Base-by-base conservation (phyloP, 2,797 vertebrate genomes). In the Tauraco hartlaubi region DNA sequence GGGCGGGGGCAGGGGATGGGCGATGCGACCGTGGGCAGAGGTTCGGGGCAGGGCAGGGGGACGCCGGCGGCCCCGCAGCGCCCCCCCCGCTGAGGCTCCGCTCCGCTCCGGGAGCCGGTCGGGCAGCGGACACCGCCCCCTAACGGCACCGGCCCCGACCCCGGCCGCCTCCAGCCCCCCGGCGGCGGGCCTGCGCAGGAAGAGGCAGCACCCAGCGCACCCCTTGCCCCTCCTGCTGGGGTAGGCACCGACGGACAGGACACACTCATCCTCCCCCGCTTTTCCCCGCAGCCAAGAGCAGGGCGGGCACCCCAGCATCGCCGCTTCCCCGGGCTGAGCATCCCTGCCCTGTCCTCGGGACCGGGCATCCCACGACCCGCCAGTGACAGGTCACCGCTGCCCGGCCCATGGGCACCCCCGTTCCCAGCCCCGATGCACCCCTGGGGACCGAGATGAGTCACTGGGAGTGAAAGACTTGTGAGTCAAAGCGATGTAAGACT, bases 81-180 rank as follows among this genome's bases (percentile, higher is more conserved):
- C 20, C 16, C 43, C 21, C 8, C 4, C 56, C 22, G 5, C 19
- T 6, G 25, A 15, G 39, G 48, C 56, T 69, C 64, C 11, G 28
- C 83, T 18, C n/a, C 31, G 9, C 22, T 26, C 16, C 46, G 5
- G 15, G 26, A 41, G 69, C 41, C 35, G 6, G 28, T 23, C 9
- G 48, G 69, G 89, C 62, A 81, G 90, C 17, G 64, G 81, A 94
- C 66, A 93, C 39, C 33, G 85, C 97, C 98, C 92, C 55, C 97
- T 97, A 68, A 94, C 81, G 92, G 96, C 56, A 2, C 49, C 35
- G 6, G 51, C n/a, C n/a, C n/a, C n/a, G n/a, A n/a, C 46, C 33
- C 23, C 59, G 13, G 58, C 19, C 25, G 13, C 15, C 64, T 11
- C 28, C 55, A 5, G 13, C 5, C 25, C 23, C 41, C 14, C 25